Evolutionary conservation across 2,888 invertebrate genomes (phyloP).

Genomic region (Diadegma fenestrale): DNA sequence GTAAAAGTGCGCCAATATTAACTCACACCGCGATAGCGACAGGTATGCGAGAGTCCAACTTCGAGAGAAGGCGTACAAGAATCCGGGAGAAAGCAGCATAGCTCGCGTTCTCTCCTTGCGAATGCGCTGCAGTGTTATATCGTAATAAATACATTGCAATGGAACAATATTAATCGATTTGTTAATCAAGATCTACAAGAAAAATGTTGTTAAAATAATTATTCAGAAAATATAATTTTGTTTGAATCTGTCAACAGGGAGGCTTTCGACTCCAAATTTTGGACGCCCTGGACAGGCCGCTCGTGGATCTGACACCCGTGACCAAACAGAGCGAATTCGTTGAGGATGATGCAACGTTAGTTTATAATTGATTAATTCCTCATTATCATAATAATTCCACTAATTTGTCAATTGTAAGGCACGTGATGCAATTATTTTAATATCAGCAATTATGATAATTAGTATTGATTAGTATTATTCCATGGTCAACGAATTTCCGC

Average conservation of each 20-base stretch:
- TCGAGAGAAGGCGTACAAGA: constrained; percentile 61
- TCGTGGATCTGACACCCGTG: constrained; percentile 93
- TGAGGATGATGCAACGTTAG: constrained; percentile 95
- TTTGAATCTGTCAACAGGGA: constrained; percentile 89
- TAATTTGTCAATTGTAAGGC: constrained; percentile 6
- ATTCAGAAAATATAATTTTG: not conserved
- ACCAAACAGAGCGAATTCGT: constrained; percentile 93
- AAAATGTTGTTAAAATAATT: not conserved
- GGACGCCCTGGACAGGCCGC: constrained; percentile 93
- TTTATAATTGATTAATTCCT: constrained; percentile 71
- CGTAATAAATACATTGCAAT: constrained; percentile 42
- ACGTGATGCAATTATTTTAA: not conserved
- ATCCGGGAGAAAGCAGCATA: constrained; percentile 71
- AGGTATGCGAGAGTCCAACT: constrained; percentile 67
- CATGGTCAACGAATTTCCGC: not conserved
- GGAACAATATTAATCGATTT: constrained; percentile 38
- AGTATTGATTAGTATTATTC: not conserved
- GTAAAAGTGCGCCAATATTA: constrained; percentile 54
- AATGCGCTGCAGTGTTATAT: constrained; percentile 47
- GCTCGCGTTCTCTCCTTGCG: constrained; percentile 44
- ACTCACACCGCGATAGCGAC: constrained; percentile 43
- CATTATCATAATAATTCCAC: not conserved
- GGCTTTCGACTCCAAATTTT: constrained; percentile 95
- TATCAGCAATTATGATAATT: not conserved
- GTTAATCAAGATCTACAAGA: not conserved